These are phyloP conservation scores for Amblyjoppa fuscipennis DNA, from an alignment of 2,888 invertebrate species.

Conservation along the genomic window DNA sequence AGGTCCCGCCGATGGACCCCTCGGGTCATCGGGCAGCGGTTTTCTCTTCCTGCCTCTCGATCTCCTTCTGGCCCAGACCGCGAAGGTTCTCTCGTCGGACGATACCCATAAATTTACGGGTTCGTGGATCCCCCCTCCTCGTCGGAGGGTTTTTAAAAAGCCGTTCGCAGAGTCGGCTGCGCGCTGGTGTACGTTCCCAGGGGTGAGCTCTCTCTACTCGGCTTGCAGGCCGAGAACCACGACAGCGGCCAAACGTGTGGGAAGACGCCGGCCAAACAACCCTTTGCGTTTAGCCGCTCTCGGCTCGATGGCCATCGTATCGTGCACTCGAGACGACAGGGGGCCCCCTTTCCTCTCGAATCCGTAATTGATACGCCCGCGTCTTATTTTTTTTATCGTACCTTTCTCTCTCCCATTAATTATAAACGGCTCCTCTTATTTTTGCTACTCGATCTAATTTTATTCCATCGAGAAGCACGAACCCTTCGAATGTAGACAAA, in stretches of 20 bases:
- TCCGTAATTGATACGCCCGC: constrained; percentile 47
- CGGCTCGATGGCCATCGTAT: constrained; percentile 31
- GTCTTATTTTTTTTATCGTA: not conserved
- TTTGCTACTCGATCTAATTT: not conserved
- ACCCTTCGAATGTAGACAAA: not conserved
- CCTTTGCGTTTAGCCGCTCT: constrained; percentile 61
- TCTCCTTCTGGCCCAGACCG: constrained; percentile 57
- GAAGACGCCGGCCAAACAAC: constrained; percentile 63
- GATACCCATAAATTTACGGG: constrained; percentile 66
- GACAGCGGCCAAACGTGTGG: constrained; percentile 69
- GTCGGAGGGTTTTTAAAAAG: constrained; percentile 64
- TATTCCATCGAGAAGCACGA: not conserved
- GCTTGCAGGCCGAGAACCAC: constrained; percentile 48
- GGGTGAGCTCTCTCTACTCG: constrained; percentile 42
- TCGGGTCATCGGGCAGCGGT: constrained; percentile 64
- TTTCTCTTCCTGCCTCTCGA: constrained; percentile 60
- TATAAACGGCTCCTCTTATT: not conserved
- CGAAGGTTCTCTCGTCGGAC: constrained; percentile 29
- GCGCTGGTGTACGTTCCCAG: constrained; percentile 57
- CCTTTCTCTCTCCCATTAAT: not conserved
- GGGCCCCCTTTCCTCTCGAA: constrained; percentile 15
- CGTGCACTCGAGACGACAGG: constrained; percentile 20
- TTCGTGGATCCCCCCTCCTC: constrained; percentile 37
- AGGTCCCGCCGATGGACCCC: constrained; percentile 60
- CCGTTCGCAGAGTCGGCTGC: constrained; percentile 42